A percentile compares a stretch with the other conserved stretches of the same genome.
These are phyloP conservation scores for Sinopyrophorus schimmeli DNA, from an alignment of 2,888 invertebrate genomes.

Conservation along the genomic window DNA sequence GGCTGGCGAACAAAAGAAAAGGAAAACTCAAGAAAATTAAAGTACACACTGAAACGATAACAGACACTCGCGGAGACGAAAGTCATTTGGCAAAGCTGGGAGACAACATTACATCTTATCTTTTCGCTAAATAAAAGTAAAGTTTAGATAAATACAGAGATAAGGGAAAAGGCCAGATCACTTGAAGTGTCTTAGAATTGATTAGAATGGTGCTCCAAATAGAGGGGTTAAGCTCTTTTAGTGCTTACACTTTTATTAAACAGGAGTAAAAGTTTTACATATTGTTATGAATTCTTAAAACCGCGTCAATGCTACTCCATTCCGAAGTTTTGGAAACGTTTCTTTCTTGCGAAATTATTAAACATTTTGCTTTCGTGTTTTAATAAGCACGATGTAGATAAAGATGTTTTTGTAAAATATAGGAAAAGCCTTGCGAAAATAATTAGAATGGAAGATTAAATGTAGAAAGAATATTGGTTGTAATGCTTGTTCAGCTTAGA, in stretches of 20 bases:
- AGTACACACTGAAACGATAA: constrained; percentile 45
- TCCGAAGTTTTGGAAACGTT: no score
- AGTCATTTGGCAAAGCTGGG: constrained; percentile 47
- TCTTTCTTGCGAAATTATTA: neutral
- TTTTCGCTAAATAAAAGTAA: constrained; percentile 53
- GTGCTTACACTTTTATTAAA: constrained; percentile 46
- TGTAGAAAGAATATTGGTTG: neutral
- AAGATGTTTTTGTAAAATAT: no score
- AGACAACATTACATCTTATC: constrained; percentile 40
- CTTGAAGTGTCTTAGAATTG: constrained; percentile 54
- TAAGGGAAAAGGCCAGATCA: constrained; percentile 51
- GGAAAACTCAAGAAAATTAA: constrained; percentile 43
- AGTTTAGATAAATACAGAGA: constrained; percentile 55
- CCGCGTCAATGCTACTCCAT: no score
- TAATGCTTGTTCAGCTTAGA: constrained; percentile 11
- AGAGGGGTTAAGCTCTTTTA: constrained; percentile 49
- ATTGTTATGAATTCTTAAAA: constrained; percentile 23
- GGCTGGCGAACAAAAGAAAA: constrained; percentile 37
- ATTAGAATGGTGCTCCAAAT: constrained; percentile 53
- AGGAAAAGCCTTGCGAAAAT: no score
- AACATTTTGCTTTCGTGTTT: no score
- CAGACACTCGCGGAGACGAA: constrained; percentile 44
- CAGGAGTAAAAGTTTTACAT: constrained; percentile 32
- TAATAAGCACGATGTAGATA: no score
- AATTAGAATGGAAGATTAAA: no score